Percentiles rank a stretch among this genome's conserved stretches.
These are phyloP conservation scores for Amphiura filiformis DNA, from an alignment of 35 echinoderm and acorn worm genomes.

Conservation along the genomic window DNA sequence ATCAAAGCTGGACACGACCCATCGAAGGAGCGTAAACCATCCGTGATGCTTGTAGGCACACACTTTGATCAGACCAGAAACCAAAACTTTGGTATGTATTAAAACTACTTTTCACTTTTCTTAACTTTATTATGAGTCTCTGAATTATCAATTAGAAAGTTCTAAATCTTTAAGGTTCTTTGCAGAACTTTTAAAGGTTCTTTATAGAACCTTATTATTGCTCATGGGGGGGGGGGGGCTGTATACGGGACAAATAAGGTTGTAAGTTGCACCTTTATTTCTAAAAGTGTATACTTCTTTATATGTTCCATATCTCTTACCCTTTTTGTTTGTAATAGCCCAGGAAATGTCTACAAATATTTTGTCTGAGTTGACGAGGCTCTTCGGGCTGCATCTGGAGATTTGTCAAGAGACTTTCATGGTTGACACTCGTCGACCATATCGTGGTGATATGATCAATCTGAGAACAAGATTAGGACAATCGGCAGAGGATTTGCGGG, in stretches of 20 bases:
- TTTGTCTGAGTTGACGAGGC: background rate
- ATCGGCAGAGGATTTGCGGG: background rate
- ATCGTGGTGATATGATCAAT: background rate
- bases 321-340: background rate
- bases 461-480: background rate
- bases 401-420: background rate
- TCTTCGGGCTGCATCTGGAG: background rate
- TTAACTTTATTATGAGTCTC: too few species aligned
- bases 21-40: background rate
- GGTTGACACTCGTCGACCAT: background rate
- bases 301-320: too few species aligned
- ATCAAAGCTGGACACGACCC: background rate
- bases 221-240: too few species aligned
- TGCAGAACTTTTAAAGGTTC: too few species aligned
- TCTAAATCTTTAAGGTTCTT: too few species aligned
- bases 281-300: too few species aligned
- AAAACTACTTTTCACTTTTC: too few species aligned
- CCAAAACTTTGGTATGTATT: too few species aligned
- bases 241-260: too few species aligned
- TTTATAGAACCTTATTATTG: too few species aligned
- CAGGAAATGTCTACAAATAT: background rate
- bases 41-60: background rate
- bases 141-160: too few species aligned
- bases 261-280: too few species aligned
- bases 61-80: background rate